These are phyloP conservation scores for Stylophora pistillata DNA, from an alignment of 64 coral and sea anemone species.

Conservation along the genomic window DNA sequence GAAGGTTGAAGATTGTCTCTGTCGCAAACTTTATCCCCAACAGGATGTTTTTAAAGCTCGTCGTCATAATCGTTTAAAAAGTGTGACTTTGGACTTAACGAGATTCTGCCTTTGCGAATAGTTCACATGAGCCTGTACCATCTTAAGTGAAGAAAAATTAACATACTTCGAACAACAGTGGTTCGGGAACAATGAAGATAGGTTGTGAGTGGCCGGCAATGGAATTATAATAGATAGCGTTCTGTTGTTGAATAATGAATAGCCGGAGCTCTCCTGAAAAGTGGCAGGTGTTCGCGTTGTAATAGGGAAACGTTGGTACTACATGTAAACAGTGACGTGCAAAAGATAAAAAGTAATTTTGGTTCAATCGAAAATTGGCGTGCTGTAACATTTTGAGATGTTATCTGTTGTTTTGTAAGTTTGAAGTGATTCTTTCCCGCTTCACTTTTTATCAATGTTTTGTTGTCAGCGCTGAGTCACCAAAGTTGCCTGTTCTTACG, in stretches of 20 bases:
- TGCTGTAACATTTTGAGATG: not conserved
- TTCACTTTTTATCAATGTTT: not conserved
- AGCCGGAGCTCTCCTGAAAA: not conserved
- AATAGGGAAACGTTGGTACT: not conserved
- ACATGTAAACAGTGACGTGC: slow-evolving; percentile 3
- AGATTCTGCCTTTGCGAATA: not conserved
- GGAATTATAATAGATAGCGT: slow-evolving; percentile 49
- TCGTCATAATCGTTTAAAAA: not conserved
- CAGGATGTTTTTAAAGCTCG: not conserved
- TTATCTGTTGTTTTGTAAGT: slow-evolving; percentile 12
- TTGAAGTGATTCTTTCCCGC: not conserved
- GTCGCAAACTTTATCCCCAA: not conserved
- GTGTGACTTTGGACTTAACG: not conserved
- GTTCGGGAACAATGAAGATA: not conserved
- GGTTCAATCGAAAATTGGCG: slow-evolving; percentile 21
- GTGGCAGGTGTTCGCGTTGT: slow-evolving; percentile 12
- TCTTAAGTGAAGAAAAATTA: slow-evolving; percentile 16
- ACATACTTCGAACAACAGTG: slow-evolving; percentile 9
- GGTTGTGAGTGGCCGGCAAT: slow-evolving; percentile 1
- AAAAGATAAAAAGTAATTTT: slow-evolving; percentile 24
- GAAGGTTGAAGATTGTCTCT: slow-evolving; percentile 1
- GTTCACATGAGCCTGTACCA: not conserved
- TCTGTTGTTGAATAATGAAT: slow-evolving; percentile 40
- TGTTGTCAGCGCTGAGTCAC: not conserved
- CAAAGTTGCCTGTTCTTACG: not conserved